Evolutionary conservation across 2,888 invertebrate genomes (phyloP).

Genomic region (Eupithecia subfuscata): DNA sequence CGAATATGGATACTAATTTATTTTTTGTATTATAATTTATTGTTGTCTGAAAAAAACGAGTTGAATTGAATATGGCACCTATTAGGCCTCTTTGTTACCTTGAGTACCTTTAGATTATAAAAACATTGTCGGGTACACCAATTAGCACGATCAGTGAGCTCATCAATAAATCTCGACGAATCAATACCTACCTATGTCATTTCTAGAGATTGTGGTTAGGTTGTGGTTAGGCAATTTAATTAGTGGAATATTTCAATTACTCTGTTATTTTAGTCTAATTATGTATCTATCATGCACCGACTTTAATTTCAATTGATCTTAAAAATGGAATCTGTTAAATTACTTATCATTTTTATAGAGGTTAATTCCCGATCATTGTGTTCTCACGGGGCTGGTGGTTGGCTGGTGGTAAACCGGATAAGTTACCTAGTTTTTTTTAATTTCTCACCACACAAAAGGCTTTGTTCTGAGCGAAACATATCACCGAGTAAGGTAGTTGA

Average conservation of each 20-base stretch:
- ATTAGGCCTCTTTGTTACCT: not conserved
- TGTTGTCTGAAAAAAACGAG: too few species aligned
- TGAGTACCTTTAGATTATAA: not conserved
- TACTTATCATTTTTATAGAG: too few species aligned
- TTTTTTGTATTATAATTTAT: too few species aligned
- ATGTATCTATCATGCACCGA: not conserved
- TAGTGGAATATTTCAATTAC: not conserved
- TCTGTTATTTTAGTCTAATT: not conserved
- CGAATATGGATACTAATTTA: too few species aligned
- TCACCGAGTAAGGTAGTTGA: too few species aligned
- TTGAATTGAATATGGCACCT: not conserved
- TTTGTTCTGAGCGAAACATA: too few species aligned
- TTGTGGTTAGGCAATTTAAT: not conserved
- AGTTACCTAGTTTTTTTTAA: not conserved
- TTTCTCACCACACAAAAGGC: too few species aligned
- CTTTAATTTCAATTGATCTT: not conserved
- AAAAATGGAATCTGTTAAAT: not conserved
- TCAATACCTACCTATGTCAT: not conserved
- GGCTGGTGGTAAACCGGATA: not conserved
- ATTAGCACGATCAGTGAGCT: slow-evolving; percentile 2
- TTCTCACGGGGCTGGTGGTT: not conserved
- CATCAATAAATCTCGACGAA: not conserved
- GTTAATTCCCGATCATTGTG: not conserved
- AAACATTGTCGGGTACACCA: not conserved
- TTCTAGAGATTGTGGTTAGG: not conserved